Base-by-base conservation (phyloP, 2,888 invertebrate species). In the Caenorhabditis sp. region DNA sequence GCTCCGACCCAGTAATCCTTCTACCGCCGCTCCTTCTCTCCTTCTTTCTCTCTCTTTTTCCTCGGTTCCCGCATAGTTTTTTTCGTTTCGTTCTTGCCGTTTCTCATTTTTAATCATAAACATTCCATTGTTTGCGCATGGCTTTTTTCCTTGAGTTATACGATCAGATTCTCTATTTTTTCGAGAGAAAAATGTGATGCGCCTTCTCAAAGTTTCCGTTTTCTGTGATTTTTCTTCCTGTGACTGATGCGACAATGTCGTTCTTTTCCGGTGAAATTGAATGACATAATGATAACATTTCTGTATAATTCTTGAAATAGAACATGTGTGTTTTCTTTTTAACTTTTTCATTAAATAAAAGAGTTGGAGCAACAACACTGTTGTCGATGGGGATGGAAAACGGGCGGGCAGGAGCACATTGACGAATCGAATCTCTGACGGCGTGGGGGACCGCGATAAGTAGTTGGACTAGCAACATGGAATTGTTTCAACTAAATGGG, bases 381-480 rank as follows among this genome's bases (percentile, higher is more conserved):
- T 61, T 76, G 65, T 65, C 74, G 74, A 72, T 62, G 26, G 15
- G n/a, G 37, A n/a, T n/a, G n/a, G n/a, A n/a, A 22, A 58, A 58
- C 40, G 40, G 40, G 40, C 40, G 2, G 32, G 40, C n/a, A 20
- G 65, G 50, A 60, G 62, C 60, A 67, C 65, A 60, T 22, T n/a
- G 53, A 47, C 71, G 64, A 67, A 65, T 74, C 74, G 74, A 76
- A 76, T 76, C 76, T 76, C 60, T 51, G 53, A 44, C 71, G 50
- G 64, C 20, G 22, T 22, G 26, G 50, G 13, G 32, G 28, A 20
- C 18, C 26, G 53, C 55, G 28, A 18, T 76, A 76, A 76, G 76
- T 76, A 76, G 76, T 76, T 76, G 67, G 67, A 76, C 76, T 76
- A 76, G 76, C 76, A 76, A 76, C 76, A 60, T 67, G 67, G 67